Percentiles rank a stretch among this genome's conserved stretches.
Evolutionary conservation across 1,140 invertebrate species (phyloP).

Genomic region (Heliconius hermathena): DNA sequence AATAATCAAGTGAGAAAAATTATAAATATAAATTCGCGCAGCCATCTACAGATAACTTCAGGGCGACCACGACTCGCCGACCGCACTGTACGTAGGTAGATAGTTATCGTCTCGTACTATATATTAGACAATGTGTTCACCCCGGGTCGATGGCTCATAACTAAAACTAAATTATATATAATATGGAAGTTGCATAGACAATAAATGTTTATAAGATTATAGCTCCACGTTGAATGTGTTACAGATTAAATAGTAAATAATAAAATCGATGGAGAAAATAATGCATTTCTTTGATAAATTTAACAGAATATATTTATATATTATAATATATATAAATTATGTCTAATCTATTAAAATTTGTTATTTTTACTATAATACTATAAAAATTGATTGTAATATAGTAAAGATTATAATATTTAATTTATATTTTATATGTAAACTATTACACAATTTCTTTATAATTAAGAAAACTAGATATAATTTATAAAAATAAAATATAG

Average conservation of each 20-base stretch:
- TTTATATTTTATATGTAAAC: not conserved
- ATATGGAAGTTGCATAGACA: slow-evolving; percentile 44
- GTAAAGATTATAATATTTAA: too few species aligned
- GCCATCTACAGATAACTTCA: too few species aligned
- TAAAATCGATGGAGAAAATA: slow-evolving; percentile 15
- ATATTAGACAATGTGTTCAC: slow-evolving; percentile 71
- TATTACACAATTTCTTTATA: not conserved
- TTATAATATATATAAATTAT: not conserved
- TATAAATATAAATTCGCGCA: slow-evolving; percentile 33
- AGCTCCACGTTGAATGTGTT: slow-evolving; percentile 5
- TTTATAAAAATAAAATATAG: not conserved
- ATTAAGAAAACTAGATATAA: not conserved
- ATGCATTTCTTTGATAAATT: not conserved
- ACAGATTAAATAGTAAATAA: slow-evolving; percentile 2
- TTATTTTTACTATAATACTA: not conserved
- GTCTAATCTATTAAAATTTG: not conserved
- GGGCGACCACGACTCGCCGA: too few species aligned
- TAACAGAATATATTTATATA: not conserved
- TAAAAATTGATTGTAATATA: too few species aligned
- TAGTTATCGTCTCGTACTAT: slow-evolving; percentile 51
- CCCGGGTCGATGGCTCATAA: slow-evolving; percentile 53
- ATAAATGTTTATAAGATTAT: slow-evolving; percentile 62
- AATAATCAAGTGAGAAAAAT: too few species aligned
- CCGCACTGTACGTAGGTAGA: slow-evolving; percentile 48
- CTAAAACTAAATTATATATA: slow-evolving; percentile 48